Evolutionary conservation across 2,888 invertebrate genomes (phyloP).

Genomic region (Euclidia mi): DNA sequence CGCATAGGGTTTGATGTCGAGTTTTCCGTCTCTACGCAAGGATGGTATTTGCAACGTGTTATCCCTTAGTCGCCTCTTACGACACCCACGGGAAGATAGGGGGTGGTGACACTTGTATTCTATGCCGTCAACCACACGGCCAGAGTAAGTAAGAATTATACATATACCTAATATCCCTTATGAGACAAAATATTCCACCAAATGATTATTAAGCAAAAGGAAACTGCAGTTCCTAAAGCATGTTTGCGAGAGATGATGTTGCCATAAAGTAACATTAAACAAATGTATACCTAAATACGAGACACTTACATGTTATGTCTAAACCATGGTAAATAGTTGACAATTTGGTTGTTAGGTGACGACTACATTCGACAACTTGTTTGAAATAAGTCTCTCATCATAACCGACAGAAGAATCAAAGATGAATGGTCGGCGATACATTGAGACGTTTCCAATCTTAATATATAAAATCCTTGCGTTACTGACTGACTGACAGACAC

Average conservation of each 20-base stretch:
- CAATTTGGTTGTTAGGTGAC: conserved; percentile 36
- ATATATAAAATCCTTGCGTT: no score
- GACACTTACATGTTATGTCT: conserved; percentile 31
- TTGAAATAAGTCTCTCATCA: conserved; percentile 59
- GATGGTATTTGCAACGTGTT: no score
- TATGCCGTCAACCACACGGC: no score
- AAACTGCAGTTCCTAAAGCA: conserved; percentile 16
- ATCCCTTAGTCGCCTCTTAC: no score
- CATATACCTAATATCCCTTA: no score
- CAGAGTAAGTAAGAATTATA: no score
- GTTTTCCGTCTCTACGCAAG: no score
- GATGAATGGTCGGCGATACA: conserved; percentile 72
- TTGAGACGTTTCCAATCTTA: conserved; percentile 78
- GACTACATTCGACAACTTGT: conserved; percentile 54
- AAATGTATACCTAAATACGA: conserved; percentile 25
- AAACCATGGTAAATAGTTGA: conserved; percentile 24
- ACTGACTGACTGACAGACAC: no score
- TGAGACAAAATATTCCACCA: not conserved
- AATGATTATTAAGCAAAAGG: not conserved
- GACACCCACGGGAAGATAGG: no score
- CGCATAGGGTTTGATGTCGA: no score
- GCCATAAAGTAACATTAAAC: conserved; percentile 17
- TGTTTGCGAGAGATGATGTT: conserved; percentile 26
- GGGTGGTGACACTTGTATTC: no score
- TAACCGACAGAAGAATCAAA: conserved; percentile 64